phyloP scores from a whole-genome alignment of 2,113 vertebrate genomes.

The Pimephales promelas region DNA sequence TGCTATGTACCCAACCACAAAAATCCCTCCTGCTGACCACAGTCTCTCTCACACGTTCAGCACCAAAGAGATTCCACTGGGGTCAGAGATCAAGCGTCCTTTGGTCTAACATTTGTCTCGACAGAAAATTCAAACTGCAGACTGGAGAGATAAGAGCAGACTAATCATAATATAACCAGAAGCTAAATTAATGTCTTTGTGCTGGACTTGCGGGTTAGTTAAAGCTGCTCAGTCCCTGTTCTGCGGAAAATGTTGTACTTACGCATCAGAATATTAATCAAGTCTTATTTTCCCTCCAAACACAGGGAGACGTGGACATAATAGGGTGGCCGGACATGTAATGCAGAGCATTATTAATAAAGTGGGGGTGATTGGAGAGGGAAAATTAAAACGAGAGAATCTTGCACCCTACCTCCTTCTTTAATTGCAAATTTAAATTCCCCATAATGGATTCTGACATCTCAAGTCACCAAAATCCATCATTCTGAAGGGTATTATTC shows the following conservation, averaged over 20 bases:
- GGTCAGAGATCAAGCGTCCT: slow-evolving; percentile 43
- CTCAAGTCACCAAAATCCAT: slow-evolving; percentile 85
- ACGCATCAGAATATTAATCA: slow-evolving; percentile 70
- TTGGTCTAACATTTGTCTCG: slow-evolving; percentile 22
- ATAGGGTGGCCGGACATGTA: slow-evolving; percentile 64
- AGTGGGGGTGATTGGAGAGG: slow-evolving; percentile 55
- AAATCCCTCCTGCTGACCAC: slow-evolving; percentile 39
- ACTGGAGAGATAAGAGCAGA: slow-evolving; percentile 5
- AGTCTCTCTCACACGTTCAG: slow-evolving; percentile 11
- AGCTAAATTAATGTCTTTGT: slow-evolving; percentile 21
- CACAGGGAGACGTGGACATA: slow-evolving; percentile 59
- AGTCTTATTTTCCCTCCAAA: slow-evolving; percentile 65
- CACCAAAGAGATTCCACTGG: slow-evolving; percentile 27
- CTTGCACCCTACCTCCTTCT: slow-evolving; percentile 73
- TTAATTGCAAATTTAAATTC: slow-evolving; percentile 84
- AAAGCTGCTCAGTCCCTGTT: slow-evolving; percentile 24
- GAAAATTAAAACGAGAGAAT: slow-evolving; percentile 76
- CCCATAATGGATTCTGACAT: slow-evolving; percentile 81
- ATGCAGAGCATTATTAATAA: slow-evolving; percentile 75
- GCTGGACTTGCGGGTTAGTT: slow-evolving; percentile 12
- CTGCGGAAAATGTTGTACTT: slow-evolving; percentile 57
- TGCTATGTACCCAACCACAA: slow-evolving; percentile 17
- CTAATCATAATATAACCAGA: slow-evolving; percentile 28
- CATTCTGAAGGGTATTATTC: slow-evolving; percentile 84
- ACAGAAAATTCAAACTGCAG: slow-evolving; percentile 13